Evolutionary conservation across 2,888 invertebrate genomes (phyloP).

Genomic region (Mesorhabditis spiculigera): DNA sequence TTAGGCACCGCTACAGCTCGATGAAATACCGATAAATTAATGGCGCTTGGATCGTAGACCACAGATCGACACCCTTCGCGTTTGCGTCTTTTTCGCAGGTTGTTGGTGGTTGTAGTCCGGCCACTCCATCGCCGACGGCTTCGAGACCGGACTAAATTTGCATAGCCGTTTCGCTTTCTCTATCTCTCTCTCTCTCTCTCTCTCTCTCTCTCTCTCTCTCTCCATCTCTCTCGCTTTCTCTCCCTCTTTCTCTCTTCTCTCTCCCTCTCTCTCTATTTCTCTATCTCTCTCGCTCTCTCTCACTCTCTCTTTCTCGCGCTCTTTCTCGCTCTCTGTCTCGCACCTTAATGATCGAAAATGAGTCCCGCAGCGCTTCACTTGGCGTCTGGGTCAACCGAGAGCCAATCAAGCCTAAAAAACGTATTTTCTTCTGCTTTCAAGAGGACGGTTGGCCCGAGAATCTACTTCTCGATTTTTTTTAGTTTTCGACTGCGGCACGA

Average conservation of each 20-base stretch:
- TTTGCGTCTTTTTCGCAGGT: slow-evolving; percentile 25
- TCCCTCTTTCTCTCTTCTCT: no score
- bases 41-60: slow-evolving; percentile 27
- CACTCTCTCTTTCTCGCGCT: no score
- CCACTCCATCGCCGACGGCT: slow-evolving; percentile 12
- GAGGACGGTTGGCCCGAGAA: no score
- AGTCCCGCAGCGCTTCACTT: slow-evolving; percentile 39
- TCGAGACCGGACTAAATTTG: slow-evolving; percentile 14
- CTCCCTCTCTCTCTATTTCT: no score
- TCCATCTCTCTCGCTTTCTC: no score
- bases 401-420: slow-evolving; percentile 28
- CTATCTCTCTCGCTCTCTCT: no score
- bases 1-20: background rate
- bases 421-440: no score
- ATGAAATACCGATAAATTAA: slow-evolving; percentile 11
- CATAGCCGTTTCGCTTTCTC: slow-evolving; percentile 17
- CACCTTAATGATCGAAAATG: slow-evolving; percentile 33
- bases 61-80: slow-evolving; percentile 11
- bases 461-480: no score
- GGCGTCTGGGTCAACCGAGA: slow-evolving; percentile 39
- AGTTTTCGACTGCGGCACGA: no score
- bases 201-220: no score
- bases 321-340: no score
- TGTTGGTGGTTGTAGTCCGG: slow-evolving; percentile 20
- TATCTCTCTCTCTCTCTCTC: no score